phyloP scores from a whole-genome alignment of 53 echinoderm and acorn worm species.

The Arbacia lixula region DNA sequence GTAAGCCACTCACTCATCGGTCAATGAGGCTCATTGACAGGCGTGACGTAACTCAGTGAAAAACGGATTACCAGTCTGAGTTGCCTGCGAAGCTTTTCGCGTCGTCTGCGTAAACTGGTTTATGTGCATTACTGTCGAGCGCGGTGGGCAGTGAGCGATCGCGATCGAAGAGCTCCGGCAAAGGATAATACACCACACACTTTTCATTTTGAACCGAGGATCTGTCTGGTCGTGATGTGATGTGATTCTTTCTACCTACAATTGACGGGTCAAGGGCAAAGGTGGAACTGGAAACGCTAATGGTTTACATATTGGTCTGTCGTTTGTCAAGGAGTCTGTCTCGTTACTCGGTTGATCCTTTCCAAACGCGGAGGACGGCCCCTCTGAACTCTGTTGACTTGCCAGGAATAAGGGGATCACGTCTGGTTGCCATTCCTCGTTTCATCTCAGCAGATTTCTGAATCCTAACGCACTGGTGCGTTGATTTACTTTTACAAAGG shows the following conservation, averaged over 20 bases:
- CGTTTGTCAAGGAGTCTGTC: constrained; percentile 42
- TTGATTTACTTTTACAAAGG: too few relatives aligned
- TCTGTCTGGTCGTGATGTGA: too few relatives aligned
- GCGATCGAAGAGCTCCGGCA: too few relatives aligned
- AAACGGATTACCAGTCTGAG: constrained; percentile 16
- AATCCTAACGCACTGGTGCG: not conserved
- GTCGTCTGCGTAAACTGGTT: constrained; percentile 26
- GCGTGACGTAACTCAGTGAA: constrained; percentile 16
- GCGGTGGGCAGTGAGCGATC: not conserved
- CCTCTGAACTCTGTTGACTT: too few relatives aligned
- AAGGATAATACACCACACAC: too few relatives aligned
- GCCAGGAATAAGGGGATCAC: not conserved
- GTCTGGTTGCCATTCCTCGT: not conserved
- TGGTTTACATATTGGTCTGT: constrained; percentile 24
- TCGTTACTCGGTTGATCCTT: constrained; percentile 1
- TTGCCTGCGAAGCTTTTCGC: not conserved
- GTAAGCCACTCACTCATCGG: constrained; percentile 4
- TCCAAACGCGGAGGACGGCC: not conserved
- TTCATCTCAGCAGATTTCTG: not conserved
- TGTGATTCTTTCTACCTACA: not conserved
- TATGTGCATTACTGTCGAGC: not conserved
- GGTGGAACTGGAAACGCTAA: constrained; percentile 35
- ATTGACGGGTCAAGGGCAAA: constrained; percentile 31
- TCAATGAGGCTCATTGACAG: constrained; percentile 1
- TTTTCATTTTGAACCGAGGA: too few relatives aligned